Evolutionary conservation across 2,888 invertebrate species (phyloP), one percentile per base, ranked within the genome.

Genomic region (Drosophila nr. perissopoda): DNA sequence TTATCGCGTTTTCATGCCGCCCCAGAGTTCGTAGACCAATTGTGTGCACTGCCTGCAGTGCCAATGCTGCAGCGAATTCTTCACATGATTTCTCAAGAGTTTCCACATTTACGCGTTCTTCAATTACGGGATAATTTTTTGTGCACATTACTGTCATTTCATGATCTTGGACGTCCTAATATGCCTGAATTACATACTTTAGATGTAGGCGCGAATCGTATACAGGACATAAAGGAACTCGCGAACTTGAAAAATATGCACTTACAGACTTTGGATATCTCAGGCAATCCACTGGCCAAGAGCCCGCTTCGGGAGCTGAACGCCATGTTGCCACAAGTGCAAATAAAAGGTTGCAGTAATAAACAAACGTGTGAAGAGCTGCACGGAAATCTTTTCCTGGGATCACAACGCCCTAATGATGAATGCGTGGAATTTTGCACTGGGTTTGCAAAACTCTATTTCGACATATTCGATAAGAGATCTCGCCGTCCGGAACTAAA

Each of bases 1-100:
- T 40, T 40, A 25, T 56, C 38, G 8, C 38, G 56, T n/a, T 38
- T 38, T 56, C 40, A 56, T 38, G 29, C 8, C n/a, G 38, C 29
- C n/a, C 25, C 16, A 27, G 38, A 40, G 29, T 8, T 56, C 0
- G 8, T 4, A 7, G 29, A n/a, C 7, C 16, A 56, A 1, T 34
- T 56, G 13, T 21, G 16, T 56, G 29, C 29, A 4, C 29, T 56
- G 16, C 16, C 5, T 29, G 40, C n/a, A 5, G 16, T 29, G 10
- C 56, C 38, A n/a, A 16, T 40, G n/a, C 11, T 56, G 10, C 29
- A 40, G 29, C 5, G n/a, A 40, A 18, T 56, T n/a, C 29, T 56
- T 25, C n/a, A 7, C 6, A 27, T 54, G 18, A 38, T 38, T 27
- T 27, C n/a, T 2, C 5, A 56, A 40, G 29, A 56, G 29, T 40